Conservation (phyloP, 2,797 vertebrate genomes). For the Rhincodon typus region DNA sequence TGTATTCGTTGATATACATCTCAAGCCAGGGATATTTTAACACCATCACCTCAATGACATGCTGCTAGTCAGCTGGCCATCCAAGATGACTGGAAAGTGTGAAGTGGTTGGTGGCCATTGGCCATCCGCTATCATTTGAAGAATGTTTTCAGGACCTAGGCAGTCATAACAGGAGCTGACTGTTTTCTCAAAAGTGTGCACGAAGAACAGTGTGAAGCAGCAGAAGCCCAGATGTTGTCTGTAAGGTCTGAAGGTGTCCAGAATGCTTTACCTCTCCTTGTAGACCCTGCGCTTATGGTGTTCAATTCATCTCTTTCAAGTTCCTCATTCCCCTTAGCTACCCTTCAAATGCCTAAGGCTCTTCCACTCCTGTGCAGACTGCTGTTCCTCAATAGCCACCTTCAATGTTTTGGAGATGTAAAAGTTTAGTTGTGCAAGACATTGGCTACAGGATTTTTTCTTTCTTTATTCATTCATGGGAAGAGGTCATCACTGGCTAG, state of each 20-base stretch:
- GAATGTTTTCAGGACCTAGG: neutral
- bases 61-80: neutral
- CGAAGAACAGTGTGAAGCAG: neutral
- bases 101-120: neutral
- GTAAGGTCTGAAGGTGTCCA: neutral
- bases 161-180: neutral
- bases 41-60: neutral
- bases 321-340: too few species aligned
- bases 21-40: neutral
- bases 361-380: too few species aligned
- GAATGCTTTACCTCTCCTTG: too few species aligned
- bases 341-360: too few species aligned
- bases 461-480: too few species aligned
- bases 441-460: too few species aligned
- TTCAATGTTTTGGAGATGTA: too few species aligned
- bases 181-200: neutral
- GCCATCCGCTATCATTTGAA: neutral
- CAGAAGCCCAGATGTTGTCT: neutral
- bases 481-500: too few species aligned
- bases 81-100: neutral
- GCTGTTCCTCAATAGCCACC: too few species aligned
- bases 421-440: too few species aligned
- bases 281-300: too few species aligned
- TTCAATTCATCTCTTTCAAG: too few species aligned
- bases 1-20: neutral